Evolutionary conservation across 1,140 invertebrate genomes (phyloP), one percentile per base, ranked within the genome.

Genomic region (Callitettix versicolor): DNA sequence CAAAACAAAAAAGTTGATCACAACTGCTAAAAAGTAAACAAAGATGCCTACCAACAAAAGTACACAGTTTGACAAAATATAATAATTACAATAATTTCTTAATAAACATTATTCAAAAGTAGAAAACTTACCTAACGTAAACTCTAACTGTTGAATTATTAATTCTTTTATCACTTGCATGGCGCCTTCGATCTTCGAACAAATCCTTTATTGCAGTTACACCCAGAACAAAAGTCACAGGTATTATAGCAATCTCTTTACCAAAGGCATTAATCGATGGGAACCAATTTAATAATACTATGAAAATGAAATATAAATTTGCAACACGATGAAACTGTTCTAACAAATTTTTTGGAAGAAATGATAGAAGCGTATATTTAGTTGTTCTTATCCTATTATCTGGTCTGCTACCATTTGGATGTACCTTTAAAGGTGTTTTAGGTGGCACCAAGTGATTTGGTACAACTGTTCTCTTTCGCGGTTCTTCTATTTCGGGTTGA

Each of bases 251-350:
- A 55, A 98, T 80, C 74, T 97, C 94, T 70, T 95, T 96, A 56
- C 91, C 93, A 73, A 97, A 97, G 0, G 94, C 94, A 72, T 91
- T 92, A 33, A 95, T 88, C 12, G 82, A 79, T 5, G 92, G 92
- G 63, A 96, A 82, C 89, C 91, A 97, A 73, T 98, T 96, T 41
- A 95, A 76, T 57, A 97, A 74, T 53, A 97, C 91, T 63, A 98
- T 96, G 67, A 95, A 91, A 65, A 98, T 86, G 73, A 99, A 99
- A 74, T 98, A 98, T 58, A 98, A 76, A 77, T 99, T 99, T 36
- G 95, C 95, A 66, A 96, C 91, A 24, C 93, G 81, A 72, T 95
- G 92, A 73, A 98, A 98, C 72, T 99, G 95, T 73, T 98, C 95
- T 68, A 98, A 81, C 20, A 99, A 71, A 74, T 98, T 98, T 69